Evolutionary conservation across 2,888 invertebrate species (phyloP).

Genomic region (Stegophylla sp.): DNA sequence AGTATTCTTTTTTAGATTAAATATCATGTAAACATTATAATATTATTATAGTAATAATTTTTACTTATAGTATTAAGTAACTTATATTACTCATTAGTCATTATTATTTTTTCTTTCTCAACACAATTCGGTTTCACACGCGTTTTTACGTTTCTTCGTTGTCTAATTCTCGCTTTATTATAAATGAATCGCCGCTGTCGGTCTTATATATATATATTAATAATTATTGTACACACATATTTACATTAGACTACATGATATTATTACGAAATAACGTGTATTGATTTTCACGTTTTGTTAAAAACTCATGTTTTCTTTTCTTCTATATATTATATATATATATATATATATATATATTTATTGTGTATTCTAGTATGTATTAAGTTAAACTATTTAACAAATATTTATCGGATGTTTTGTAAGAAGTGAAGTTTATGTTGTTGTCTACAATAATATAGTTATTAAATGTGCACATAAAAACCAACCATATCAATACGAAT

Average conservation of each 20-base stretch:
- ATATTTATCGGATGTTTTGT: constrained; percentile 13
- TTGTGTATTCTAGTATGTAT: not conserved
- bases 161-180: constrained; percentile 15
- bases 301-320: too few species aligned
- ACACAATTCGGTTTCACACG: not conserved
- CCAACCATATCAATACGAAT: constrained; percentile 37
- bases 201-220: not conserved
- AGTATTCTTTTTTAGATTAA: constrained; percentile 19
- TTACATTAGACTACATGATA: too few species aligned
- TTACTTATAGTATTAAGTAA: too few species aligned
- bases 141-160: not conserved
- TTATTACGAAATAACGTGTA: too few species aligned
- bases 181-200: not conserved
- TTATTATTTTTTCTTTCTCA: too few species aligned
- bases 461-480: not conserved
- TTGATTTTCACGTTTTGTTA: too few species aligned
- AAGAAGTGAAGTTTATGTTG: constrained; percentile 6
- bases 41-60: not conserved
- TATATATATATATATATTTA: too few species aligned
- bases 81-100: too few species aligned
- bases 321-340: too few species aligned
- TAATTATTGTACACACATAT: too few species aligned
- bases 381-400: not conserved
- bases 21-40: not conserved
- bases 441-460: not conserved